A percentile compares a stretch with the other conserved stretches of the same genome.
These are phyloP conservation scores for Boloria euphrosyne DNA, from an alignment of 2,888 invertebrate genomes.

Conservation along the genomic window DNA sequence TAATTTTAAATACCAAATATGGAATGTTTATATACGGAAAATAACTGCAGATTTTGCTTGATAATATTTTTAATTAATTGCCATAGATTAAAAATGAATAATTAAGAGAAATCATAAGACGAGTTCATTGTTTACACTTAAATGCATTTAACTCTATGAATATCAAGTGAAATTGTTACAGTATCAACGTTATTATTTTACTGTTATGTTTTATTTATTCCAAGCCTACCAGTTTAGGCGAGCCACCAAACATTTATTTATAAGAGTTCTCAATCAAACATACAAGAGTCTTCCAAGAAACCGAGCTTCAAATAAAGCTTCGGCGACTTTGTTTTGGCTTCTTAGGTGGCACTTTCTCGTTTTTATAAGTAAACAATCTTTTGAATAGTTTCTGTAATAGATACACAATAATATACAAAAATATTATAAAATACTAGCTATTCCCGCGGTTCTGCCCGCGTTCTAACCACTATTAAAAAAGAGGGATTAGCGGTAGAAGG, in stretches of 20 bases:
- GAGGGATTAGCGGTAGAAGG: no score
- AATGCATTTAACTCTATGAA: no score
- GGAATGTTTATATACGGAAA: neutral
- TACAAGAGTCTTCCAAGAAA: constrained; percentile 65
- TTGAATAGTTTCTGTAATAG: neutral
- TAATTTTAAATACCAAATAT: constrained; percentile 6
- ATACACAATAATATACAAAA: no score
- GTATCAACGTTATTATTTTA: constrained; percentile 19
- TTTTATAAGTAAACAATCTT: constrained; percentile 10
- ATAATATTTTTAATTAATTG: no score
- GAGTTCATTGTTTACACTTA: no score
- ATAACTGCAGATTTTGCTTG: no score
- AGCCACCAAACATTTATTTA: constrained; percentile 55
- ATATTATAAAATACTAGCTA: no score
- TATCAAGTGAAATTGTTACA: neutral
- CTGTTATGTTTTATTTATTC: constrained; percentile 36
- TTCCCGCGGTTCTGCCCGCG: no score
- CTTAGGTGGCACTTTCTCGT: constrained; percentile 60
- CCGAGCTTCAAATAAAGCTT: constrained; percentile 60
- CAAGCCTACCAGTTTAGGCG: constrained; percentile 31
- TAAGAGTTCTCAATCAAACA: constrained; percentile 70
- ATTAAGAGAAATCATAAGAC: no score
- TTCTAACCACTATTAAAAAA: no score
- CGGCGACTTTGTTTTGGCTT: constrained; percentile 68
- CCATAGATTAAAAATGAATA: no score